Evolutionary conservation across 2,888 invertebrate genomes (phyloP).

Genomic region (Nipponacmea schrenckii): DNA sequence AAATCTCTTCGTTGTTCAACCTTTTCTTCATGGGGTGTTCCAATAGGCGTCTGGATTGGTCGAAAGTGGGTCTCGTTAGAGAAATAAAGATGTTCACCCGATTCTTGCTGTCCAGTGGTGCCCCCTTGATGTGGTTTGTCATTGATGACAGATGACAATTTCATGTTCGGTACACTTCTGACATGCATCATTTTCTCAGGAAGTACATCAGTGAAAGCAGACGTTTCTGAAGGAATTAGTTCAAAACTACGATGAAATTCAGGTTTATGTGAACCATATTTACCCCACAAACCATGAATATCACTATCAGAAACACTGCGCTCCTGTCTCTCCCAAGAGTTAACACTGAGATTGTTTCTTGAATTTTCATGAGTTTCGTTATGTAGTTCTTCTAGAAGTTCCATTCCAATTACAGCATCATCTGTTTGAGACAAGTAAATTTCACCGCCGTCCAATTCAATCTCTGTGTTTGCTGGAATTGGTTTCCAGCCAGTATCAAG

Average conservation of each 20-base stretch:
- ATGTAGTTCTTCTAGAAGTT: constrained; percentile 18
- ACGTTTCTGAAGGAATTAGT: constrained; percentile 49
- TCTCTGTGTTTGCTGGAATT: not conserved
- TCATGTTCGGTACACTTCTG: constrained; percentile 52
- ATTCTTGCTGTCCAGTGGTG: constrained; percentile 16
- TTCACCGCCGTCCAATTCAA: constrained; percentile 2
- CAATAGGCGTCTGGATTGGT: constrained; percentile 74
- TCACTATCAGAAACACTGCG: constrained; percentile 41
- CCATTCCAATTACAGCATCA: constrained; percentile 16
- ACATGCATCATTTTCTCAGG: constrained; percentile 50
- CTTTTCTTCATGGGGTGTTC: constrained; percentile 21
- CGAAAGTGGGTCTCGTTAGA: constrained; percentile 85
- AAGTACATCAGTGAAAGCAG: constrained; percentile 54
- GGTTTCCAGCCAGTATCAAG: not conserved
- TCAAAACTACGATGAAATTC: constrained; percentile 47
- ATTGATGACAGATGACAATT: constrained; percentile 9
- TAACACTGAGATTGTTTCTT: not conserved
- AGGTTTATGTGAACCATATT: constrained; percentile 25
- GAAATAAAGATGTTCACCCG: constrained; percentile 78
- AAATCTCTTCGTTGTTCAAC: constrained; percentile 38
- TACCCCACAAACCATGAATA: constrained; percentile 32
- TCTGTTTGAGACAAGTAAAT: constrained; percentile 7
- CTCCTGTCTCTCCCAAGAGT: constrained; percentile 23
- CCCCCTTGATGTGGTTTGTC: not conserved
- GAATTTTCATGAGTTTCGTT: not conserved